Evolutionary conservation across 1,140 invertebrate species (phyloP), one percentile per base, ranked within the genome.

Genomic region (Hycleus cichorii): DNA sequence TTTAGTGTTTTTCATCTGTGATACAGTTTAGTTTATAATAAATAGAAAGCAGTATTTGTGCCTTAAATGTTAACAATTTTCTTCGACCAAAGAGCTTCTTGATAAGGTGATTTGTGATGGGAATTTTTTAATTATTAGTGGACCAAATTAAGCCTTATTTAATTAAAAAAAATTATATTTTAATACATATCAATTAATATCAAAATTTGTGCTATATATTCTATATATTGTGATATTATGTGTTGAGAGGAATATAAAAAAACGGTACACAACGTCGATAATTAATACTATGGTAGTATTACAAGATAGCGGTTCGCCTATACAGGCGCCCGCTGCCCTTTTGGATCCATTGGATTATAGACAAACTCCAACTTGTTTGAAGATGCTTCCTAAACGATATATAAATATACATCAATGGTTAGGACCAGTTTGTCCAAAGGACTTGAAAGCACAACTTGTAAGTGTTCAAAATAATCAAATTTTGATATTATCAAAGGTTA

Each of bases 381-480:
- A 93, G 82, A 83, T 92, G 76, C 78, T 91, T 73, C 88, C 89
- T 67, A 92, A 93, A 77, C 81, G 89, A 66, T 92, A 89, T 76
- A 89, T 91, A 72, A 90, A 88, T 78, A 79, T 91, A 70, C 90
- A 93, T 76, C 87, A 90, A 71, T 91, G 89, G 88, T 77, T 92
- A 63, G 85, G 87, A 65, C 90, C 90, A 56, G 80, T 93, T 62
- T 81, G 80, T 63, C 77, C 81, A 49, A 84, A 88, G 76, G 84
- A 87, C 72, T 77, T 87, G 51, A 83, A 83, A 76, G 77, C 81
- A 67, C 80, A 86, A 82, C 78, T 83, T 79, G 80, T 87, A 84
- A 84, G 84, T 86, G 52, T 53, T 18, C 2, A 18, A 18, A 18
- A 18, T 2, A 18, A 18, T 18, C 18, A 18, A 18, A 11, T 18